Evolutionary conservation across 2,113 vertebrate genomes (phyloP).

Genomic region (Colius striatus): DNA sequence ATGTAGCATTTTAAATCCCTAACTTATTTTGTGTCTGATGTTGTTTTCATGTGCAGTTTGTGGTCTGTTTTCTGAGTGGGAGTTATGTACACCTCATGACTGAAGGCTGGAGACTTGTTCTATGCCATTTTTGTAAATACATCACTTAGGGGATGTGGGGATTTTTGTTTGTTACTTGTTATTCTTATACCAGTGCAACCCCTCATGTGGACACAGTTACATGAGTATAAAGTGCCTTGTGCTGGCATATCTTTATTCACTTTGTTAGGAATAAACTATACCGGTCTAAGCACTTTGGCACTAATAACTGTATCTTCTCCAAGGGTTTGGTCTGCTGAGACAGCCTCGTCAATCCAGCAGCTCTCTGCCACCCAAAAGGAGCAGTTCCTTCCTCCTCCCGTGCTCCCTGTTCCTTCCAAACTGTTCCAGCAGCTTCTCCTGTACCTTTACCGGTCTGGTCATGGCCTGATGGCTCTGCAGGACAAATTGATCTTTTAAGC

Average conservation of each 20-base stretch:
- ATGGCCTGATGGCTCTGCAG: constrained; percentile 1
- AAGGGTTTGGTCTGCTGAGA: constrained; percentile 3
- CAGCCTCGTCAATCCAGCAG: neutral
- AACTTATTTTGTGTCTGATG: constrained; percentile 46
- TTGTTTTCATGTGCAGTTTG: constrained; percentile 24
- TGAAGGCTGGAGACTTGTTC: neutral
- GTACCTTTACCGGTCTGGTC: neutral
- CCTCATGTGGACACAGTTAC: constrained; percentile 44
- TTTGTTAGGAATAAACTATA: constrained; percentile 12
- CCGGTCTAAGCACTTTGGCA: neutral
- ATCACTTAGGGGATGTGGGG: neutral
- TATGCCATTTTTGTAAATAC: neutral
- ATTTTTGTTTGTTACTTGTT: neutral
- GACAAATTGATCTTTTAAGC: neutral
- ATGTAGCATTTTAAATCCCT: constrained; percentile 40
- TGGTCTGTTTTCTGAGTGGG: neutral
- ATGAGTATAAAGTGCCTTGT: constrained; percentile 50
- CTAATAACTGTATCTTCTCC: constrained; percentile 44
- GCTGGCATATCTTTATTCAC: constrained; percentile 43
- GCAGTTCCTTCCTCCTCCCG: neutral
- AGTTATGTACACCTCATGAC: neutral
- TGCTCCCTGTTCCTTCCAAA: neutral
- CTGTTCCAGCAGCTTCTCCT: neutral
- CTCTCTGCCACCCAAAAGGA: neutral
- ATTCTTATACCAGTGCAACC: neutral